These are phyloP conservation scores for Leiothrix lutea DNA, from an alignment of 2,113 vertebrate genomes.

Conservation along the genomic window DNA sequence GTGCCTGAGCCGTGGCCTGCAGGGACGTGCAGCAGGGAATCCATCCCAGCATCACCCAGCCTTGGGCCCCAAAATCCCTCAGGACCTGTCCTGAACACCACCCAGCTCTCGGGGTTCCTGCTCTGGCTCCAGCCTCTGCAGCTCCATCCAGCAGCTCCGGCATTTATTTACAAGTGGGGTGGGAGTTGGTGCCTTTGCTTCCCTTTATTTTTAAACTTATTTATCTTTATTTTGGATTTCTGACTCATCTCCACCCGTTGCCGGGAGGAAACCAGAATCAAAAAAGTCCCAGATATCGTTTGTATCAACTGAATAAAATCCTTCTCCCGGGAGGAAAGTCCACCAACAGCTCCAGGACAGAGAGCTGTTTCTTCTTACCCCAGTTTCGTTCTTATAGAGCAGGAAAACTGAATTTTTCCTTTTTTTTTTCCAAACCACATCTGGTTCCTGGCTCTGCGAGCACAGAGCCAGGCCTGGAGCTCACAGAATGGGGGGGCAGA, in stretches of 20 bases:
- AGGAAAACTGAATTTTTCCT: not conserved
- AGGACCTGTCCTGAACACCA: not conserved
- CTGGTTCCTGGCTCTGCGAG: not conserved
- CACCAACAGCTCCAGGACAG: not conserved
- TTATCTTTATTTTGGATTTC: constrained; percentile 12
- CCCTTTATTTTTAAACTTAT: not conserved
- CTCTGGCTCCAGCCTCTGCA: not conserved
- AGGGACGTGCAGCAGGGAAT: rapidly evolving
- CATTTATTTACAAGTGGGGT: not conserved
- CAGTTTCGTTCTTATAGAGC: not conserved
- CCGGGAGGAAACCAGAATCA: constrained; percentile 13
- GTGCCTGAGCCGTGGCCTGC: rapidly evolving
- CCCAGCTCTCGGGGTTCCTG: not conserved
- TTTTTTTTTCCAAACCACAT: not conserved
- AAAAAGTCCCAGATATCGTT: not conserved
- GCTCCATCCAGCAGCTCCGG: not conserved
- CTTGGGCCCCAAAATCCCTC: not conserved
- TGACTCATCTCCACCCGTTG: constrained; percentile 31
- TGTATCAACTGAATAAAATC: not conserved
- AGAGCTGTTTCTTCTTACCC: not conserved
- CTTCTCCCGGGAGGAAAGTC: not conserved
- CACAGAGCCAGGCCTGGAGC: not conserved
- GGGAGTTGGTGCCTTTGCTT: not conserved
- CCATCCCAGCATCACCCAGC: not conserved
- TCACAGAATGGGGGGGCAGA: not conserved